A percentile compares a stretch with the other conserved stretches of the same genome.
phyloP scores from a whole-genome alignment of 2,113 vertebrate species.

The Equus quagga region DNA sequence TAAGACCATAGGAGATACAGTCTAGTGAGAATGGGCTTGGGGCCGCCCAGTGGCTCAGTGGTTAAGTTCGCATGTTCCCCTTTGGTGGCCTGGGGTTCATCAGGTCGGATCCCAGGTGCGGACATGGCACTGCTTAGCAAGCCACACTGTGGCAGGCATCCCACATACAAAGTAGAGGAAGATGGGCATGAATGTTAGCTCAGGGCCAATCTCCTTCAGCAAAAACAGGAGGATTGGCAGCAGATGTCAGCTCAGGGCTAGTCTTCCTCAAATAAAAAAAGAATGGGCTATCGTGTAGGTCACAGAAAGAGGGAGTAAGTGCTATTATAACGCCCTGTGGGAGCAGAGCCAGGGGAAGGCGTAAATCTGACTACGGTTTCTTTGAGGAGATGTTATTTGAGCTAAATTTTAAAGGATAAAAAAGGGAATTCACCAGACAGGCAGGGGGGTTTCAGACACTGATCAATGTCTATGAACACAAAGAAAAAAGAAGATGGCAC shows the following conservation, averaged over 20 bases:
- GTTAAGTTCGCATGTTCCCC: no score
- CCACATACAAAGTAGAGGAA: no score
- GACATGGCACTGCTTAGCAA: no score
- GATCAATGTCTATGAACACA: not conserved
- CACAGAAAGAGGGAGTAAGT: not conserved
- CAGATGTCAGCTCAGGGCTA: no score
- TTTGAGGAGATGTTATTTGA: not conserved
- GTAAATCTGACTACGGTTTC: not conserved
- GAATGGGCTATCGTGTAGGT: not conserved
- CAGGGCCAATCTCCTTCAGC: no score
- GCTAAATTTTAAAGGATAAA: not conserved
- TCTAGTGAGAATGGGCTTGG: not conserved
- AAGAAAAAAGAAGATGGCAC: not conserved
- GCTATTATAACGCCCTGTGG: not conserved
- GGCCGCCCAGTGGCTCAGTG: no score
- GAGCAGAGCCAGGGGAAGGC: not conserved
- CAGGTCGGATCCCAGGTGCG: no score
- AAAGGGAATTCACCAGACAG: not conserved
- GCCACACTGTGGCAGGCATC: no score
- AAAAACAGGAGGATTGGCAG: no score
- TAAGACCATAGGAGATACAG: not conserved
- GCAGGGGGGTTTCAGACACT: not conserved
- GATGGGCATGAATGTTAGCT: no score
- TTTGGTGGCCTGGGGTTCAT: no score
- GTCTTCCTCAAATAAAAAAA: no score